These are phyloP conservation scores for Sarcophaga variegata DNA, from an alignment of 2,888 invertebrate species.

Conservation along the genomic window DNA sequence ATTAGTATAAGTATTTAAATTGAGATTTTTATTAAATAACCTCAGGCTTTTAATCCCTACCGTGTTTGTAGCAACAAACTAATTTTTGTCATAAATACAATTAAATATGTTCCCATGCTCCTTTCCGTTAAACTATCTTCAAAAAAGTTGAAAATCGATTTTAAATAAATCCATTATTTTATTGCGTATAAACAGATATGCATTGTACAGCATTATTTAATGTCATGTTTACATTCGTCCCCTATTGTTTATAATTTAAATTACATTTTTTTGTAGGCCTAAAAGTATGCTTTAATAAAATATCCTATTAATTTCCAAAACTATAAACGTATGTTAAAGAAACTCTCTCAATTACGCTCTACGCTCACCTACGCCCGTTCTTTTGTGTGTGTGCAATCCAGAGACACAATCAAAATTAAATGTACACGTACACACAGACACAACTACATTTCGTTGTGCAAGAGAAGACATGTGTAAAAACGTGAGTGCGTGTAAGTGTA, in stretches of 20 bases:
- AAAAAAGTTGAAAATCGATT: not conserved
- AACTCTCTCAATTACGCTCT: not conserved
- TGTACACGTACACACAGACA: not conserved
- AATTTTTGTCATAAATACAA: no score
- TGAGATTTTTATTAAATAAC: no score
- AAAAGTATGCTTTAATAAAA: slow-evolving; percentile 39
- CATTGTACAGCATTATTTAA: not conserved
- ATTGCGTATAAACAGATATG: no score
- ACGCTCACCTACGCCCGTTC: no score
- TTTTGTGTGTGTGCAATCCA: no score
- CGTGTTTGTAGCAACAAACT: no score
- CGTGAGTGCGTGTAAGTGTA: not conserved
- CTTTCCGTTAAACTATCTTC: not conserved
- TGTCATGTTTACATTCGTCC: slow-evolving; percentile 29
- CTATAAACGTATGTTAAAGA: not conserved
- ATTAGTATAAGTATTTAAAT: no score
- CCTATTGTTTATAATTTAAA: slow-evolving; percentile 13
- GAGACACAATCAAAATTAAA: not conserved
- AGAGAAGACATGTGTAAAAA: not conserved
- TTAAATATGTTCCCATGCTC: no score
- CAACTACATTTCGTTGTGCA: not conserved
- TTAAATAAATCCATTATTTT: not conserved
- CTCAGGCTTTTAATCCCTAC: no score
- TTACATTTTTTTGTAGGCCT: slow-evolving; percentile 13
- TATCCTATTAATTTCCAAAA: slow-evolving; percentile 21